Evolutionary conservation across 2,797 vertebrate species (phyloP), one percentile per base, ranked within the genome.

Genomic region (Mus spretus): DNA sequence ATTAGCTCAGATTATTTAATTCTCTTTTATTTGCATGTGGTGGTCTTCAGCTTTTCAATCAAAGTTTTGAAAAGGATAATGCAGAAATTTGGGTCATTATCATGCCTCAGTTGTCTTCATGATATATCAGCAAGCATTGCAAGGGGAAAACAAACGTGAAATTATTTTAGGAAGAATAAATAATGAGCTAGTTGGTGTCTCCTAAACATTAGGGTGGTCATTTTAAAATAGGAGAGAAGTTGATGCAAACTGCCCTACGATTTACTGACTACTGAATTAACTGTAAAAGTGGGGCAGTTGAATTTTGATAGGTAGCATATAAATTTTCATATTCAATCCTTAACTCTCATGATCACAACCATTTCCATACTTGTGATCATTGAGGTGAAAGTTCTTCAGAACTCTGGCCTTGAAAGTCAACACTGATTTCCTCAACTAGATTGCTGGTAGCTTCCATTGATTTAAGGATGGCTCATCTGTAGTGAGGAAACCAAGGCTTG

Each of bases 11-110:
- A 72, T 91, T 59, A n/a, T 86, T 63, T 72, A 75, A 63, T 24
- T 17, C 3, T 12, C 34, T n/a, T 14, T 13, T 28, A 37, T 91
- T 65, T 81, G 5, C 44, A 61, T 86, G 6, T 14, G 44, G 1
- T 70, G 44, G 1, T 20, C 3, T 77, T 37, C 40, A 63, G 31
- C 14, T 53, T 70, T n/a, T 31, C 72, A 93, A 44, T 93, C 93
- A 91, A 95, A 93, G 75, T 85, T 84, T 80, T 26, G 28, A 63
- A 90, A 95, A 90, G 11, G 61, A 92, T 13, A 85, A 91, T 47
- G 50, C 26, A 80, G 50, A 87, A 96, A 90, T 59, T 55, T 61
- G 72, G 12, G 17, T 10, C 85, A 15, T n/a, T 80, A 8, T 82
- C 22, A 87, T 78, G 80, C 4, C 20, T 93, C 31, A 78, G 37